Evolutionary conservation across 2,888 invertebrate genomes (phyloP), one percentile per base, ranked within the genome.

Genomic region (Caenorhabditis imperialis): DNA sequence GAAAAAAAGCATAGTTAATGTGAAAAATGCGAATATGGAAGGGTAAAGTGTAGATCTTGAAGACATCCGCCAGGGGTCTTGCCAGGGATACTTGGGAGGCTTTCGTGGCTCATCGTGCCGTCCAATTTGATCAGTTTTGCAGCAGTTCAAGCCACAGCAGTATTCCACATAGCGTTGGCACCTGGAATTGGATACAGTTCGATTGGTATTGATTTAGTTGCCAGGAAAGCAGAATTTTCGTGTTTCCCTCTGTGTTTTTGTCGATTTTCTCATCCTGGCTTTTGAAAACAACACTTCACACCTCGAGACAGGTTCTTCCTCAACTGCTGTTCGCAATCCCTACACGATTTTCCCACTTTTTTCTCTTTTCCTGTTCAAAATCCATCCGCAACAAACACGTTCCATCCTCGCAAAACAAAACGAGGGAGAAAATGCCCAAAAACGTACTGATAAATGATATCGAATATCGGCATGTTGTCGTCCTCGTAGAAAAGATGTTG

Each of bases 71-170:
- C 74, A 67, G 16, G 69, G 77, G 55, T 77, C 69, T 16, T 62
- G 48, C 78, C 78, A 78, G 3, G 79, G 76, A 40, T 76, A 76
- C 45, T 71, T 65, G 38, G 65, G 75, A 12, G 58, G 48, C 18
- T 71, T 61, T 22, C 27, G 50, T 7, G 61, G 58, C 0, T 45
- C 54, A n/a, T 71, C 63, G 12, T 57, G 57, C 1, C 54, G 35
- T 16, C 60, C 72, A 40, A 65, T 69, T 57, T 72, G 77, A 50
- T 70, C 74, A n/a, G 71, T 78, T 44, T 81, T 77, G 62, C 86
- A 86, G 62, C 86, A 86, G 23, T 85, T 81, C 16, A 87, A 62
- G 7, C 87, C 87, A 62, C 87, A 87, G 44, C 87, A 87, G 61
- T 81, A 85, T 60, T 87, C 84, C 8, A 82, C 84, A 55, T 83